phyloP scores from a whole-genome alignment of 2,888 invertebrate species.

The Nomada flava region DNA sequence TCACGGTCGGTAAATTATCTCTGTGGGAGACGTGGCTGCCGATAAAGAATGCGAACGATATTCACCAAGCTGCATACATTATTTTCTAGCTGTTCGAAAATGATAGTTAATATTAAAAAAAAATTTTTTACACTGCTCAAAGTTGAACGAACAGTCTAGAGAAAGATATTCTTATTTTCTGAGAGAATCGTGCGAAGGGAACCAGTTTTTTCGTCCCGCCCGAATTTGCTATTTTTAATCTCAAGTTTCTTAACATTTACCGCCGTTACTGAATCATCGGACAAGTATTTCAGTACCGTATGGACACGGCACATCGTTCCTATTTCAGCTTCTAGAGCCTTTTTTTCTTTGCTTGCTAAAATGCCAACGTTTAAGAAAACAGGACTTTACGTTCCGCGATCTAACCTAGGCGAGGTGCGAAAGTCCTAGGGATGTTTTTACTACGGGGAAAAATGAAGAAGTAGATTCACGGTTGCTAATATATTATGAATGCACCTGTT shows the following conservation, averaged over 20 bases:
- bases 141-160: background rate
- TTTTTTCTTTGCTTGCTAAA: conserved; percentile 17
- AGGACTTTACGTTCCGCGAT: conserved; percentile 41
- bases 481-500: background rate
- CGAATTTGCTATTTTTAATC: conserved; percentile 36
- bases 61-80: conserved; percentile 6
- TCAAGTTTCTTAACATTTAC: conserved; percentile 38
- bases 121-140: too few species aligned
- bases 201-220: background rate
- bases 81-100: background rate
- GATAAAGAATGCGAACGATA: conserved; percentile 46
- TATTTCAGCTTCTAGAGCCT: conserved; percentile 11
- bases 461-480: background rate
- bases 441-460: conserved; percentile 4
- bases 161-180: background rate
- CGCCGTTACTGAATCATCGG: conserved; percentile 43
- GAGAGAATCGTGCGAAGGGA: background rate
- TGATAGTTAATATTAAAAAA: background rate
- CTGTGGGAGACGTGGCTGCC: conserved; percentile 34
- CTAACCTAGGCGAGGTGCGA: conserved; percentile 32
- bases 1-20: conserved; percentile 65
- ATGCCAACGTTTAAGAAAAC: conserved; percentile 39
- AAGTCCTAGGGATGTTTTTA: conserved; percentile 38
- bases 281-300: conserved; percentile 49
- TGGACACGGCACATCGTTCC: background rate